Conservation (phyloP, 2,113 vertebrate species). For the Mungos mungo region DNA sequence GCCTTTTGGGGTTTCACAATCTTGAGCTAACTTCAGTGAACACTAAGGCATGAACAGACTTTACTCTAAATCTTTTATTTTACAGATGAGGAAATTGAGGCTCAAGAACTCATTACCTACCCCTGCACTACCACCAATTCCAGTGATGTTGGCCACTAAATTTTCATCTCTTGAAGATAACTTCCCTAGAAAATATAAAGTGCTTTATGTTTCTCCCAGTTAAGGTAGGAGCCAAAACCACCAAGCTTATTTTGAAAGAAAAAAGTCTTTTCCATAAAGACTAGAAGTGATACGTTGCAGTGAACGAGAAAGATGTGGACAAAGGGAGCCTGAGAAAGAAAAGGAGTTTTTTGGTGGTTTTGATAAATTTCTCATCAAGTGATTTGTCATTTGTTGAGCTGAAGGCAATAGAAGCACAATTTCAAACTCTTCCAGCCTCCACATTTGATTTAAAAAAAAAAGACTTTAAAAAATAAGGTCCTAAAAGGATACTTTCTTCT, state of each 20-base stretch:
- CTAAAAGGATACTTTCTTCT: slow-evolving; percentile 68
- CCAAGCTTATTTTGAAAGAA: slow-evolving; percentile 21
- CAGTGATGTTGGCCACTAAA: not conserved
- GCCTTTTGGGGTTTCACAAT: not conserved
- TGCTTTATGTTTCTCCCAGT: not conserved
- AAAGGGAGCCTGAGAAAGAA: not conserved
- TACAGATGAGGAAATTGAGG: slow-evolving; percentile 30
- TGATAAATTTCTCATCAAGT: slow-evolving; percentile 62
- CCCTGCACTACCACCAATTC: not conserved
- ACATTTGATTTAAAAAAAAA: slow-evolving; percentile 64
- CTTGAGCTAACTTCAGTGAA: not conserved
- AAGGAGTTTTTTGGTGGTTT: not conserved
- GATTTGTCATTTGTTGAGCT: slow-evolving; percentile 66
- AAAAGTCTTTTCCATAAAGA: slow-evolving; percentile 34
- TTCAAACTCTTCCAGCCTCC: slow-evolving; percentile 16
- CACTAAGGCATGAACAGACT: not conserved
- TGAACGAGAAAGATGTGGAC: not conserved
- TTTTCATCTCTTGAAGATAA: not conserved
- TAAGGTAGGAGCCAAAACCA: slow-evolving; percentile 9
- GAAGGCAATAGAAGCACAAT: slow-evolving; percentile 44
- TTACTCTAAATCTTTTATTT: not conserved
- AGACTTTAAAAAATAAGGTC: slow-evolving; percentile 36
- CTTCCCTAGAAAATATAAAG: slow-evolving; percentile 5
- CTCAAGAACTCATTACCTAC: not conserved
- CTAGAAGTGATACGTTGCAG: not conserved